Evolutionary conservation across 2,888 invertebrate genomes (phyloP).

Genomic region (Hypena proboscidalis): DNA sequence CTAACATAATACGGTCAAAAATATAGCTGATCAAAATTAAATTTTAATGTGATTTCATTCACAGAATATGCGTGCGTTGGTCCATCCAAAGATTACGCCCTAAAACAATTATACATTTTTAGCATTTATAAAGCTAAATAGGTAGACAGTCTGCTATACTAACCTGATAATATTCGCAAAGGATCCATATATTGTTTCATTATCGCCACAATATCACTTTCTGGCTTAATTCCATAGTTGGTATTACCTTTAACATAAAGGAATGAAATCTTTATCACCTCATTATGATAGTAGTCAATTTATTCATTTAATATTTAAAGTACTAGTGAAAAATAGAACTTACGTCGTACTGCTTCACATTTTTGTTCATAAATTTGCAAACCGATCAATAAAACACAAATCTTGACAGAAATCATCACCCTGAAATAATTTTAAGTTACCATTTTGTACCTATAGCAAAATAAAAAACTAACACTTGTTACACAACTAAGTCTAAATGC

Average conservation of each 20-base stretch:
- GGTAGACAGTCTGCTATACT: background rate
- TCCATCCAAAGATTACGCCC: too few relatives aligned
- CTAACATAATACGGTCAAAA: too few relatives aligned
- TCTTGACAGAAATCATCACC: constrained; percentile 20
- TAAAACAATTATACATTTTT: too few relatives aligned
- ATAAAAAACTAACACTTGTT: background rate
- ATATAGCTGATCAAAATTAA: too few relatives aligned
- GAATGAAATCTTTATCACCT: constrained; percentile 21
- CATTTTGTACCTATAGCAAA: constrained; percentile 16
- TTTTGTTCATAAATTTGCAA: constrained; percentile 14
- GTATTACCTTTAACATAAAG: too few relatives aligned
- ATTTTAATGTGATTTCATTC: too few relatives aligned
- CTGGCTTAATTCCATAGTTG: too few relatives aligned
- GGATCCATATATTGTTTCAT: constrained; percentile 49
- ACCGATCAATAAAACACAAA: constrained; percentile 13
- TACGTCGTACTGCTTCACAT: constrained; percentile 23
- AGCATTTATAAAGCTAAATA: background rate
- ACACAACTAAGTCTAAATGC: constrained; percentile 4
- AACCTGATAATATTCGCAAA: constrained; percentile 49
- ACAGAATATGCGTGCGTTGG: too few relatives aligned
- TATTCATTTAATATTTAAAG: too few relatives aligned
- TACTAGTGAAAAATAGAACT: constrained; percentile 11
- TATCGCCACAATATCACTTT: too few relatives aligned
- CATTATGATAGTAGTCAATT: background rate
- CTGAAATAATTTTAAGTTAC: constrained; percentile 4